A percentile compares a stretch with the other conserved stretches of the same genome.
Conservation (phyloP, 2,888 invertebrate species). For the Keiferia lycopersicella region DNA sequence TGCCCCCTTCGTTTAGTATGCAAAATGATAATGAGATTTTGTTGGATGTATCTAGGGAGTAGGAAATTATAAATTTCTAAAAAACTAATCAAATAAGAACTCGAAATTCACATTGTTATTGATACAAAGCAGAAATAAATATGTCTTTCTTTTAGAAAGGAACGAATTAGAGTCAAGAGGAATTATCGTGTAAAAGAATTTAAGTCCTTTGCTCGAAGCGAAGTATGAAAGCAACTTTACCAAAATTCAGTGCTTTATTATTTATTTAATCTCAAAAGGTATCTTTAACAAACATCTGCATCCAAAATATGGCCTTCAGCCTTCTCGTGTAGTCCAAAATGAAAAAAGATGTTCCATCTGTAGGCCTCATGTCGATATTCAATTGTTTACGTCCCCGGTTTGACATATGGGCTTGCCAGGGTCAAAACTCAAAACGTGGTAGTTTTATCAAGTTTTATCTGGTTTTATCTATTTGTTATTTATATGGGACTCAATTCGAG, state of each 20-base stretch:
- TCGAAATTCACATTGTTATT: too few relatives aligned
- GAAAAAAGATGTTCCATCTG: conserved; percentile 40
- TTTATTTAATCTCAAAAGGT: neutral
- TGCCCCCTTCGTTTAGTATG: conserved; percentile 45
- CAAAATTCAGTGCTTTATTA: neutral
- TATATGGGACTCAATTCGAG: neutral
- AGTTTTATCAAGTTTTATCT: neutral
- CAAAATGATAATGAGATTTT: conserved; percentile 38
- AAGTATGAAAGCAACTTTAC: neutral
- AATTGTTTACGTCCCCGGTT: conserved; percentile 7
- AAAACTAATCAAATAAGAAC: too few relatives aligned
- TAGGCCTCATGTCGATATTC: conserved; percentile 40
- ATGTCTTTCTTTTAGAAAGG: too few relatives aligned
- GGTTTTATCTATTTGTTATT: neutral
- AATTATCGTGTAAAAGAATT: too few relatives aligned
- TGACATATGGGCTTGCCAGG: conserved; percentile 13
- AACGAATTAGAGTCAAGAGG: too few relatives aligned
- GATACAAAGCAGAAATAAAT: too few relatives aligned
- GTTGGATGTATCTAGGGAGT: conserved; percentile 29
- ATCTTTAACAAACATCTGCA: conserved; percentile 26
- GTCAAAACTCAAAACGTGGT: neutral
- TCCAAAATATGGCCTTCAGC: conserved; percentile 26
- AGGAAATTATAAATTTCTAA: neutral
- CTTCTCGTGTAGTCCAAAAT: neutral
- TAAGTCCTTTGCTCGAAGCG: neutral